Percentiles rank a stretch among this genome's conserved stretches.
These are phyloP conservation scores for Leptatherina wallacei DNA, from an alignment of 2,797 vertebrate species.

Conservation along the genomic window DNA sequence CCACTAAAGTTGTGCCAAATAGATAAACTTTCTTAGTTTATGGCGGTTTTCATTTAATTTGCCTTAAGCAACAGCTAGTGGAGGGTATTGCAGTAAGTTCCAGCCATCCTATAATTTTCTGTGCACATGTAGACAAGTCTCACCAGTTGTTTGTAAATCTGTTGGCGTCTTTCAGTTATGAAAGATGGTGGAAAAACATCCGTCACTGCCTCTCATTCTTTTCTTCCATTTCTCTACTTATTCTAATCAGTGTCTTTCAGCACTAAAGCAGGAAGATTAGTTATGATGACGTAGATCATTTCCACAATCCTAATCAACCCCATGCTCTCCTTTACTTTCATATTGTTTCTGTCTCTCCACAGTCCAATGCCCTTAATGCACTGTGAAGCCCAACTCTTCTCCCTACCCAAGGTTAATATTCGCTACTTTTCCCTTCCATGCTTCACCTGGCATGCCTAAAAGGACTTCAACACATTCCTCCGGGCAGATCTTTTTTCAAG, in stretches of 20 bases:
- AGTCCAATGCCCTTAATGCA: conserved; percentile 39
- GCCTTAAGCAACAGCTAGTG: neutral
- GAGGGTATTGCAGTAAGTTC: neutral
- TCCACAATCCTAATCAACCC: conserved; percentile 67
- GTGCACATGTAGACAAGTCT: neutral
- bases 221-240: conserved; percentile 62
- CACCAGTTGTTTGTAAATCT: conserved; percentile 26
- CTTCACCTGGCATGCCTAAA: conserved; percentile 67
- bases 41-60: neutral
- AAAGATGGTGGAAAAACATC: conserved; percentile 67
- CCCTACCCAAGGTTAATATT: conserved; percentile 47
- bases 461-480: conserved; percentile 65
- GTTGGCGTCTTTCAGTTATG: conserved; percentile 49
- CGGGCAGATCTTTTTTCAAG: conserved; percentile 9
- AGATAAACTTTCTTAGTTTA: neutral
- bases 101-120: neutral
- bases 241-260: conserved; percentile 67
- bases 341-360: conserved; percentile 44
- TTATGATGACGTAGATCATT: conserved; percentile 59
- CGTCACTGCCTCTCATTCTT: conserved; percentile 54
- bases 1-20: neutral
- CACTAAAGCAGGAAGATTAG: conserved; percentile 65
- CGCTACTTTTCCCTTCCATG: conserved; percentile 50
- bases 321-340: conserved; percentile 37
- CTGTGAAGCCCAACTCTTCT: conserved; percentile 37